Base-by-base conservation (phyloP, 2,888 invertebrate species). In the Eupithecia abbreviata region DNA sequence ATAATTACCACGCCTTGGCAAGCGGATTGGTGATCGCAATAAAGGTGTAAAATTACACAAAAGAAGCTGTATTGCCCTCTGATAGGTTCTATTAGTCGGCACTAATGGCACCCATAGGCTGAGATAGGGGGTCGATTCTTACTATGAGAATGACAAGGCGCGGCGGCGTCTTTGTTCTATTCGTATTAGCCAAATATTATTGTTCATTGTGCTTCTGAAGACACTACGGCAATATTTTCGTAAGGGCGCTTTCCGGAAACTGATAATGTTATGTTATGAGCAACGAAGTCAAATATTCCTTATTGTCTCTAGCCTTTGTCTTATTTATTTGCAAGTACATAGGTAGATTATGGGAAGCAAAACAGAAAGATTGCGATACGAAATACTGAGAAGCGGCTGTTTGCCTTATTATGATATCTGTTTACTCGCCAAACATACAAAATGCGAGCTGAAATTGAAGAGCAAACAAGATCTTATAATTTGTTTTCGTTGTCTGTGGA, bases 331-430 rank as follows among this genome's bases (percentile, higher is more conserved):
- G 68, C 74, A 75, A 67, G 5, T 72, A 30, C 30, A 30, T 30
- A 74, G 58, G 4, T 70, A 74, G 62, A 66, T 80, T 72, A 67
- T 75, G 70, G 73, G 47, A 72, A 78, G 69, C 75, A 76, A 80
- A 80, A 78, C 65, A 77, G 71, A 78, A 78, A 79, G 51, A 82
- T 79, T 71, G 81, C 71, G 41, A 45, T 41, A 66, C 12, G 73
- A 69, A 51, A 77, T 84, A 80, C 77, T 42, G 49, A 65, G 78
- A 82, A 79, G 73, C 70, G 65, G 58, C 69, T 81, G 69, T 69
- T 69, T 69, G 45, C 47, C 4, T 47, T 77, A 84, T 82, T 78
- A 82, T 77, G 75, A 78, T 83, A 84, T 84, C 80, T 82, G 82
- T 83, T 83, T 84, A 79, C 79, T 76, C 77, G 69, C 45, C 71